Evolutionary conservation across 64 coral and sea anemone genomes (phyloP).

Genomic region (Orbicella faveolata): DNA sequence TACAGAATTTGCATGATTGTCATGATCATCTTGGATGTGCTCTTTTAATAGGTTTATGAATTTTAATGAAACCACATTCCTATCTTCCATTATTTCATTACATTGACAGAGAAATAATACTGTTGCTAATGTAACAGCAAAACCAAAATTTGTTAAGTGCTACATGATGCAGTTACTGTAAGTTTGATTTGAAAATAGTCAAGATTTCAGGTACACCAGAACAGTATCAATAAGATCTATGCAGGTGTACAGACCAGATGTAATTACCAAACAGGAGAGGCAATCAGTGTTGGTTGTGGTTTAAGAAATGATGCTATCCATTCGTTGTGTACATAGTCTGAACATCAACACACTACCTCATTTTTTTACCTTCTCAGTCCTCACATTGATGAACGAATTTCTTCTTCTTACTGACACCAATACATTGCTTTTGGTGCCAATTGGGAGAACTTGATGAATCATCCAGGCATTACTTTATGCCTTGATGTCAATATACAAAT

Average conservation of each 20-base stretch:
- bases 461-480: too few relatives aligned
- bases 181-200: background rate
- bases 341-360: background rate
- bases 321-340: conserved; percentile 24
- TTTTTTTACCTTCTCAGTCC: background rate
- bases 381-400: background rate
- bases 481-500: too few relatives aligned
- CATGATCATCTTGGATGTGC: too few relatives aligned
- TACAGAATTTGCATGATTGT: too few relatives aligned
- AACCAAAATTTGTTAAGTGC: background rate
- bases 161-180: background rate
- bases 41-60: too few relatives aligned
- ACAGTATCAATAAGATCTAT: background rate
- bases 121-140: background rate
- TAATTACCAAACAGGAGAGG: background rate
- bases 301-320: conserved; percentile 8
- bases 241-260: background rate
- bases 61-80: too few relatives aligned
- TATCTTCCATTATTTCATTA: background rate
- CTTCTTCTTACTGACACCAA: background rate
- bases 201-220: background rate
- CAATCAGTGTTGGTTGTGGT: background rate
- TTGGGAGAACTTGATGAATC: background rate
- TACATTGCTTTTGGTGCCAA: background rate
- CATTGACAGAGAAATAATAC: too few relatives aligned